Percentiles rank a stretch among this genome's conserved stretches.
phyloP scores from a whole-genome alignment of 2,113 vertebrate species.

The Poicephalus meyeri region DNA sequence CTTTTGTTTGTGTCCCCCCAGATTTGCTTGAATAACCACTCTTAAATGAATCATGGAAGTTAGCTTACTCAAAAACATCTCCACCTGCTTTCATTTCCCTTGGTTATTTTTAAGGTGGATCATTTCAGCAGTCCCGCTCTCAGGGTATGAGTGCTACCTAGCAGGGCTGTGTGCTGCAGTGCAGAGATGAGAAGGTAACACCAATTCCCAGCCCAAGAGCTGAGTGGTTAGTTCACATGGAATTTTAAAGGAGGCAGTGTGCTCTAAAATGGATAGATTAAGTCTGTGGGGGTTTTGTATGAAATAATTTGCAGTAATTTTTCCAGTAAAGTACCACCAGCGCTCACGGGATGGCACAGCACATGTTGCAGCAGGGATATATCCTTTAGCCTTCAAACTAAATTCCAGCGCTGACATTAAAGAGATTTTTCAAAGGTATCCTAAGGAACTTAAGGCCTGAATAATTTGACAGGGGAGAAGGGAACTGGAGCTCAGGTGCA shows the following conservation, averaged over 20 bases:
- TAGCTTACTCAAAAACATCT: background rate
- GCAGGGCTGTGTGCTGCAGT: background rate
- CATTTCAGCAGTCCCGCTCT: background rate
- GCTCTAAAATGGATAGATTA: background rate
- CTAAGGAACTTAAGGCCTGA: background rate
- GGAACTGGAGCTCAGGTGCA: background rate
- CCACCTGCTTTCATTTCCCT: background rate
- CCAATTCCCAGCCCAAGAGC: background rate
- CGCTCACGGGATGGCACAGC: background rate
- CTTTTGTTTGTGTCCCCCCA: background rate
- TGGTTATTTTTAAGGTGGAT: background rate
- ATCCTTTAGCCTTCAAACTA: background rate
- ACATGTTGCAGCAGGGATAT: background rate
- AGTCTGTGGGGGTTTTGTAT: background rate
- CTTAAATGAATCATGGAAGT: background rate
- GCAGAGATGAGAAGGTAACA: background rate
- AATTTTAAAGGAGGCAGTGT: background rate
- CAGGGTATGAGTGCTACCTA: background rate
- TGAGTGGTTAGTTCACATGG: background rate
- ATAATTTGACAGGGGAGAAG: background rate
- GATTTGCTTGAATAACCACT: background rate
- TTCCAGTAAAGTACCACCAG: background rate
- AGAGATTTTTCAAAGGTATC: background rate
- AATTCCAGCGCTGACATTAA: background rate
- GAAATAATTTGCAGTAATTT: background rate